Conservation (phyloP, 2,888 invertebrate species). For the Cryptophagus acutangulus region DNA sequence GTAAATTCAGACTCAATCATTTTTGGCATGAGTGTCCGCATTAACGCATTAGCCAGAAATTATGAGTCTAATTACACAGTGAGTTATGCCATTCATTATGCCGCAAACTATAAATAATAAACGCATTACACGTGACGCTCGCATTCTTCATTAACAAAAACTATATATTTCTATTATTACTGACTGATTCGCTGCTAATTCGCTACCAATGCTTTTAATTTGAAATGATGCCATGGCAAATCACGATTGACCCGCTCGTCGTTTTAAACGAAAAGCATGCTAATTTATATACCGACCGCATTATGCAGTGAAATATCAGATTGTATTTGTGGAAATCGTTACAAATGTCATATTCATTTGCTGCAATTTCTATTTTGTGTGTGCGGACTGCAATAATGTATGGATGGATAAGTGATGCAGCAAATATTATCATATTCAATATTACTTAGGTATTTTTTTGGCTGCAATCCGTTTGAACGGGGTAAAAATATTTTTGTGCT, state of each 20-base stretch:
- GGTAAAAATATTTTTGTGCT: neutral
- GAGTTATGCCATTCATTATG: constrained; percentile 49
- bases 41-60: constrained; percentile 47
- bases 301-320: constrained; percentile 18
- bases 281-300: constrained; percentile 17
- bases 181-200: constrained; percentile 35
- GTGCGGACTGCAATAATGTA: no score
- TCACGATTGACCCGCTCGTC: constrained; percentile 19
- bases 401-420: no score
- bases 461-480: neutral
- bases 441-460: no score
- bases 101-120: constrained; percentile 46
- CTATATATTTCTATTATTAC: constrained; percentile 48
- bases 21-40: constrained; percentile 38
- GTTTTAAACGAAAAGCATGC: constrained; percentile 18
- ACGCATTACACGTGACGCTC: constrained; percentile 44
- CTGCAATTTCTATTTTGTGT: no score
- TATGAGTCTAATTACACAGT: constrained; percentile 49
- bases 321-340: no score
- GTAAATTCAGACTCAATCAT: no score
- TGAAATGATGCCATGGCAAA: constrained; percentile 31
- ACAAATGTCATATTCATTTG: no score
- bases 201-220: constrained; percentile 33
- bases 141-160: constrained; percentile 49
- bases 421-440: no score